Evolutionary conservation across 23 tunicate genomes (phyloP).

Genomic region (Corella eumyota): DNA sequence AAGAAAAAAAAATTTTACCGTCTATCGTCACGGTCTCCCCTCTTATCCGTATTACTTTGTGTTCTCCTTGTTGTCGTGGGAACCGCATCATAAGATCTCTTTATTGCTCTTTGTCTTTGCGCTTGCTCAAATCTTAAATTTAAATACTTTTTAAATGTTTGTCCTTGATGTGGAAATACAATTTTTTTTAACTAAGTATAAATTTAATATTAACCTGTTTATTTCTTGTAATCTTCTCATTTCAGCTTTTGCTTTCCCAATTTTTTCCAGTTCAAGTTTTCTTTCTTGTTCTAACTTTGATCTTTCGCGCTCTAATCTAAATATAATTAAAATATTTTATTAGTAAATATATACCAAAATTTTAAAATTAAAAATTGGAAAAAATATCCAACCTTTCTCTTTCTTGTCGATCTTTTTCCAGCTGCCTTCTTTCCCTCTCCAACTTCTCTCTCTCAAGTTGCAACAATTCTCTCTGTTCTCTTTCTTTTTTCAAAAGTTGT

Average conservation of each 20-base stretch:
- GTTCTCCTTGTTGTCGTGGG: no score
- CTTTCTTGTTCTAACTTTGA: slow-evolving; percentile 28
- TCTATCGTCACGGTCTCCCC: no score
- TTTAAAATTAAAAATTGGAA: no score
- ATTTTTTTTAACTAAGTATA: not conserved
- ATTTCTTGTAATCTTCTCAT: slow-evolving; percentile 53
- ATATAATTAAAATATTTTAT: not conserved
- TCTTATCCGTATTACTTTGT: no score
- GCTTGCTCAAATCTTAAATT: no score
- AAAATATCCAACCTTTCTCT: slow-evolving; percentile 38
- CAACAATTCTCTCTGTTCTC: slow-evolving; percentile 33
- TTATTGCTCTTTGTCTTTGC: no score
- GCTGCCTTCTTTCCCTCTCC: slow-evolving; percentile 45
- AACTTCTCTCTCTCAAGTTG: slow-evolving; percentile 27
- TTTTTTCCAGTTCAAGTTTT: slow-evolving; percentile 33
- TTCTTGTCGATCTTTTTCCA: slow-evolving; percentile 51
- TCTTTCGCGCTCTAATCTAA: slow-evolving; percentile 43
- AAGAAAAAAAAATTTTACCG: no score
- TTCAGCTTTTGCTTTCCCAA: slow-evolving; percentile 43
- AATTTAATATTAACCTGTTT: slow-evolving; percentile 1
- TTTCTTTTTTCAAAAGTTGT: slow-evolving; percentile 20
- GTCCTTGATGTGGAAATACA: no score
- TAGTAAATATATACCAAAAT: no score
- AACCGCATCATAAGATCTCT: no score
- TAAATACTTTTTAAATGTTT: no score